Base-by-base conservation (phyloP, 2,113 vertebrate species). In the Tylochromis polylepis region DNA sequence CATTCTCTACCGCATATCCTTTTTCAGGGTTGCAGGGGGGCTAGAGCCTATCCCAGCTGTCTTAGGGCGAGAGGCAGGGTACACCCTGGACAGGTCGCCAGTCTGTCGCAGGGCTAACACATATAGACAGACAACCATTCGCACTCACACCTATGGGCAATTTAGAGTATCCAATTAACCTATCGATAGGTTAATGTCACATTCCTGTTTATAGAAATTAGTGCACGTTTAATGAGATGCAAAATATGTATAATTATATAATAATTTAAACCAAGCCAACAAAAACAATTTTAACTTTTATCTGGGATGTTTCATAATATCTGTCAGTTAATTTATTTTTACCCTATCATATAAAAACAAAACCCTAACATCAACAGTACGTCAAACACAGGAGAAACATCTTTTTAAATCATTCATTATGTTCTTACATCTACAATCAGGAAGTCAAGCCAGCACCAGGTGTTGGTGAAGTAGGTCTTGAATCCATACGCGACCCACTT, bases 391-490 rank as follows among this genome's bases (percentile, higher is more conserved):
- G 9, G 9, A n/a, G 4, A 55, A 22, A 55, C 18, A 77, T 77
- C 67, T 70, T 75, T 51, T 43, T 27, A 31, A 51, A 51, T 72
- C 22, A 31, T 22, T 38, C 29, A 81, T 55, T 4, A 6, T 14
- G 7, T 59, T 82, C 98, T 95, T 93, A 99, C 98, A 1, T 98
- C 98, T 2, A 99, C 98, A 0, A 99, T 98, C 85, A 99, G 97
- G 94, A 99, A 99, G 93, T 99, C 98, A 1, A 99, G 96, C 98
- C 98, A 99, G 95, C 98, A 99, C 98, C 98, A 99, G 1, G 98
- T 98, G 0, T 98, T 99, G 88, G 98, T 99, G 96, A 99, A 99
- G 88, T 99, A 99, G 6, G 97, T 96, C 90, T 98, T 97, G 95
- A 97, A 99, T 72, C 98, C 98, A 0, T 98, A 99, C 4, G 98